Conservation (phyloP, 2,888 invertebrate genomes). For the Andrena hattorfiana region DNA sequence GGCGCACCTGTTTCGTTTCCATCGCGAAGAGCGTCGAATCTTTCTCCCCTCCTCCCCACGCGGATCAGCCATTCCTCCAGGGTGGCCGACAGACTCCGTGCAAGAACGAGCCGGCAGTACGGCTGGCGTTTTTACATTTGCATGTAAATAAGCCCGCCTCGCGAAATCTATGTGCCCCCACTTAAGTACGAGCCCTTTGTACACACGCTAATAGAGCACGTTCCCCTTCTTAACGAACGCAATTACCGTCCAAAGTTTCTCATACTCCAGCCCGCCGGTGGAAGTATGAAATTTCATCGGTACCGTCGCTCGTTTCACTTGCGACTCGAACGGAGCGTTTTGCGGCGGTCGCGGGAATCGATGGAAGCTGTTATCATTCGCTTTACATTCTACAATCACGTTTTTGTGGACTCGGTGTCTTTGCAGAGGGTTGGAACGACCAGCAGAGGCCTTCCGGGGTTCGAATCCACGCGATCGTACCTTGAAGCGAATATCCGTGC, state of each 20-base stretch:
- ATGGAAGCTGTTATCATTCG: no score
- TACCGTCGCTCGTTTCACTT: no score
- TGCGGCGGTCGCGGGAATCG: no score
- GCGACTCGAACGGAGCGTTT: no score
- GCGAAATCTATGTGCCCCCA: slow-evolving; percentile 44
- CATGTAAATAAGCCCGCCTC: slow-evolving; percentile 76
- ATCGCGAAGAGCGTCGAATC: slow-evolving; percentile 48
- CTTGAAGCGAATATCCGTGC: neutral
- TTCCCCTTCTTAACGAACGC: slow-evolving; percentile 10
- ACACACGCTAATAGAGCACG: neutral
- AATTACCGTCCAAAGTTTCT: slow-evolving; percentile 28
- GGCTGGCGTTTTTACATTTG: slow-evolving; percentile 76
- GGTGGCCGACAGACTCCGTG: slow-evolving; percentile 25
- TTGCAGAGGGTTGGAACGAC: no score
- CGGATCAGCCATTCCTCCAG: neutral
- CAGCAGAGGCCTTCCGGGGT: neutral
- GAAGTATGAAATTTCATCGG: no score
- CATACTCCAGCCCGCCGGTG: neutral
- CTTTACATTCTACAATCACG: no score
- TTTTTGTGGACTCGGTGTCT: no score
- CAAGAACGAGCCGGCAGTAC: slow-evolving; percentile 47
- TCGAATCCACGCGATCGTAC: neutral
- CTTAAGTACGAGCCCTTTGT: neutral
- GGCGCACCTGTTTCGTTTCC: slow-evolving; percentile 57
- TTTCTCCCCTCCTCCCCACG: slow-evolving; percentile 3